Evolutionary conservation across 2,797 vertebrate species (phyloP), one percentile per base, ranked within the genome.

Genomic region (Phyllotis vaccarum): DNA sequence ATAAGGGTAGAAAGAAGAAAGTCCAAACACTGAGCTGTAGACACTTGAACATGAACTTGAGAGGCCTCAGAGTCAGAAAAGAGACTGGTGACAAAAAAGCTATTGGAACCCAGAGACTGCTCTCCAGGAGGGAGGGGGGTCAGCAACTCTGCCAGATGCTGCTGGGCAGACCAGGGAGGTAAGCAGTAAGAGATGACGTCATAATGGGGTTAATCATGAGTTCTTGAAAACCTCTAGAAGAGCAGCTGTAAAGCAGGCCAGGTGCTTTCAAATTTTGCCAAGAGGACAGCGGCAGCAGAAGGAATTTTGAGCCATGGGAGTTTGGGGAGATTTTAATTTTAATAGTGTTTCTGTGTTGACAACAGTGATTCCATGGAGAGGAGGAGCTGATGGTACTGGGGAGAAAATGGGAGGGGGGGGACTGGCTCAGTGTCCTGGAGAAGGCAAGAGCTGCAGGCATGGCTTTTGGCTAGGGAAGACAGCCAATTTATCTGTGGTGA

Each of bases 71-170:
- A 93, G 76, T 21, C 40, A 72, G 49, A 86, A 60, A 86, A 80
- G 81, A 46, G 24, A 64, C 56, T 17, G 56, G 19, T 58, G 19
- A 54, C 46, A 72, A 93, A 72, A 93, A 92, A 66, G 29, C 60
- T 93, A 66, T 6, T 70, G 66, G 94, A 91, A n/a, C 78, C 64
- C 79, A 68, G 81, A 86, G n/a, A 90, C 70, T 83, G 29, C 94
- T 82, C 79, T 96, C 76, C 74, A 49, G 11, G 76, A 94, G 49
- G n/a, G 52, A 75, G 54, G 83, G 37, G 68, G 24, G 52, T 78
- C 22, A 52, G 43, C 74, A 90, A 4, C 82, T 46, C 3, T 78
- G 89, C 81, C 81, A 90, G 3, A 80, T 72, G 22, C 49, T 79
- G 66, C n/a, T 34, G 46, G 46, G 89, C 22, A 37, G 64, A 70